Evolutionary conservation across 2,888 invertebrate species (phyloP).

Genomic region (Netelia fuscicornis): DNA sequence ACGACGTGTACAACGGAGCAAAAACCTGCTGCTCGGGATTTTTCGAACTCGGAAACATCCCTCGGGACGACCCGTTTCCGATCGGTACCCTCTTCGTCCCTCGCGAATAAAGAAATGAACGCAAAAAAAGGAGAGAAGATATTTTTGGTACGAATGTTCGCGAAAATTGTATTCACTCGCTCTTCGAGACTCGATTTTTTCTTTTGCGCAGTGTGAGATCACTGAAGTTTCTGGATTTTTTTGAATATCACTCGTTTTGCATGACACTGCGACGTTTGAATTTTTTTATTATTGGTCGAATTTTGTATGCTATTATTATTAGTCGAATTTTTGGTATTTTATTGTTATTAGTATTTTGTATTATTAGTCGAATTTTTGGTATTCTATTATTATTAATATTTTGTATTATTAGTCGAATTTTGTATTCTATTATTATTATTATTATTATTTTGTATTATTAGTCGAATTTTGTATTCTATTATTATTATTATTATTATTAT

Average conservation of each 20-base stretch:
- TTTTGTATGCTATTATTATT: no score
- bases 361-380: no score
- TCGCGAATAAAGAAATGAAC: neutral
- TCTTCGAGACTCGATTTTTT: neutral
- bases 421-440: no score
- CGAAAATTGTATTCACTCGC: neutral
- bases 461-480: no score
- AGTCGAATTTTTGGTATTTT: no score
- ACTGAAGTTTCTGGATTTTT: neutral
- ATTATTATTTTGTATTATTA: no score
- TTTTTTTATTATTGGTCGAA: no score
- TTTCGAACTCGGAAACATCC: slow-evolving; percentile 47
- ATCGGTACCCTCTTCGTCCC: slow-evolving; percentile 6
- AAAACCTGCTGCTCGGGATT: slow-evolving; percentile 50
- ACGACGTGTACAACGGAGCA: slow-evolving; percentile 46
- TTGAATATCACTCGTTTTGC: neutral
- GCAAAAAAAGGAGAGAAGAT: neutral
- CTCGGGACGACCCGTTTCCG: slow-evolving; percentile 50
- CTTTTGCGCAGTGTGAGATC: neutral
- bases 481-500: no score
- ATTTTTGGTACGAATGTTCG: slow-evolving; percentile 39
- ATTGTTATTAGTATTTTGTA: no score
- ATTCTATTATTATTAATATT: no score
- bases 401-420: no score
- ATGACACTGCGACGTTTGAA: no score